Percentiles rank a stretch among this genome's conserved stretches.
Evolutionary conservation across 2,797 vertebrate species (phyloP).

Genomic region (Brotula barbata): DNA sequence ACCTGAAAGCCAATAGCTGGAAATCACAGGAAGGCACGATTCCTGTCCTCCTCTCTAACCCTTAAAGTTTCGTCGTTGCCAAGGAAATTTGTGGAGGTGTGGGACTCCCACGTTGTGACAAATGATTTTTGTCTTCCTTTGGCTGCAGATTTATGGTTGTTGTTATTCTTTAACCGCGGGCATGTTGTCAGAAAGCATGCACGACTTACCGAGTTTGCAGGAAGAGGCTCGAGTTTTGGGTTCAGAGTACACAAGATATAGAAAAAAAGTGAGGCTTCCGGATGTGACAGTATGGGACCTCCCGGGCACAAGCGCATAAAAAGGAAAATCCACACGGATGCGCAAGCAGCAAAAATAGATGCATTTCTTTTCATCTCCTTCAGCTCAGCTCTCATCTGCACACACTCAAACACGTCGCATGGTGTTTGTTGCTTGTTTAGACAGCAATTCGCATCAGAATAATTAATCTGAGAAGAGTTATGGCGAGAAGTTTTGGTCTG

Average conservation of each 20-base stretch:
- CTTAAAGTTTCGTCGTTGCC: conserved; percentile 56
- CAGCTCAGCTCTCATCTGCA: neutral
- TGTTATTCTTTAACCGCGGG: conserved; percentile 35
- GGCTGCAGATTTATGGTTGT: conserved; percentile 35
- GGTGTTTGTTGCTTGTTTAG: conserved; percentile 38
- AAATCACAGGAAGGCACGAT: conserved; percentile 39
- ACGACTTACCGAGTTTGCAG: conserved; percentile 41
- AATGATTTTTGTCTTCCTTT: conserved; percentile 14
- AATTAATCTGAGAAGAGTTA: conserved; percentile 41
- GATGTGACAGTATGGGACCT: conserved; percentile 61
- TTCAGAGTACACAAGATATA: conserved; percentile 37
- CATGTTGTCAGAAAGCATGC: conserved; percentile 37
- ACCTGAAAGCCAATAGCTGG: conserved; percentile 41
- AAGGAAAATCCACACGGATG: conserved; percentile 47
- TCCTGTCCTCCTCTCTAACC: conserved; percentile 39
- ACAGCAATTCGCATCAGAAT: conserved; percentile 30
- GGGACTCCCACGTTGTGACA: conserved; percentile 16
- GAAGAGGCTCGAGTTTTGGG: conserved; percentile 25
- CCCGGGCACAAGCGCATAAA: conserved; percentile 47
- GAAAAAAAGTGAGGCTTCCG: conserved; percentile 46
- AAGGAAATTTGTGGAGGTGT: conserved; percentile 46
- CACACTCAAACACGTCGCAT: neutral
- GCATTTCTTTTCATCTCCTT: neutral
- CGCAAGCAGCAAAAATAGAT: conserved; percentile 10
- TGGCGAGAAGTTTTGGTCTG: conserved; percentile 29